Conservation (phyloP, 2,888 invertebrate genomes). For the Brenthis hecate region DNA sequence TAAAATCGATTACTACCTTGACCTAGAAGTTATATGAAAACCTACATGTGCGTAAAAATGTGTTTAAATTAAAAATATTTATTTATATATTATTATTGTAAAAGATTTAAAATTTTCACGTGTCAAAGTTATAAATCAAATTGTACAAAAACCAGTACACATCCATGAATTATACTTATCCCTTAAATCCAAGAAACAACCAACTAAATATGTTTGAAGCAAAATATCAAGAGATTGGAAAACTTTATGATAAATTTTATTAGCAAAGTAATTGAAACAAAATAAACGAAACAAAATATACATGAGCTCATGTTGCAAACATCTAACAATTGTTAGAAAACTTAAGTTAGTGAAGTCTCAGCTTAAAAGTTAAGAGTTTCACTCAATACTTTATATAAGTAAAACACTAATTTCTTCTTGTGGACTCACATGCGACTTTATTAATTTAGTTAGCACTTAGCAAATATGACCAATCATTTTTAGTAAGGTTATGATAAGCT, state of each 20-base stretch:
- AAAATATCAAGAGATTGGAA: background rate
- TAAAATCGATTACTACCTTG: too few species aligned
- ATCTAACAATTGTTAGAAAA: constrained; percentile 20
- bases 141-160: too few species aligned
- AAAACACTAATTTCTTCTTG: background rate
- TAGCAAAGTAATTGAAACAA: constrained; percentile 14
- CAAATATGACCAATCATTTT: background rate
- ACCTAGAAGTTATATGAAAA: too few species aligned
- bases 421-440: background rate
- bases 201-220: too few species aligned
- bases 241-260: constrained; percentile 1
- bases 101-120: too few species aligned
- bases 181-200: too few species aligned
- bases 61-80: too few species aligned
- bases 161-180: too few species aligned
- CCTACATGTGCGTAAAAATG: too few species aligned
- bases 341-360: constrained; percentile 19
- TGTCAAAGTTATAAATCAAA: too few species aligned
- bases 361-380: constrained; percentile 16
- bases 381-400: constrained; percentile 12
- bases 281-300: constrained; percentile 10
- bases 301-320: constrained; percentile 11
- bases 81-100: too few species aligned
- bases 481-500: too few species aligned
- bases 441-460: background rate